Evolutionary conservation across 2,888 invertebrate species (phyloP).

Genomic region (Zaprionus lineosus): DNA sequence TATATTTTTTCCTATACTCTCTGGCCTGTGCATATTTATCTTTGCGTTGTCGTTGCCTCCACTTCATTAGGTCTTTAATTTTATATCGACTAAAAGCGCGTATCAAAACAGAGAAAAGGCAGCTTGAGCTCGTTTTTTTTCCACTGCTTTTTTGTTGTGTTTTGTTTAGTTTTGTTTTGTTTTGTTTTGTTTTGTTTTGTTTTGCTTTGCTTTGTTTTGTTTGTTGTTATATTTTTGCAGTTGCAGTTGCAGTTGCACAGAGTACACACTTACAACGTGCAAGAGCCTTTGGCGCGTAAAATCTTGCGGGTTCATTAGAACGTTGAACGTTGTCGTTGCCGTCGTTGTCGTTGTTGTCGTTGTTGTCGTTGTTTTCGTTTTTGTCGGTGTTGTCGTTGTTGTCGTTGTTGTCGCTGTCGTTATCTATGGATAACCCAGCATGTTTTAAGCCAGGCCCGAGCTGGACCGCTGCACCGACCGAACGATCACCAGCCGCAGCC

Average conservation of each 20-base stretch:
- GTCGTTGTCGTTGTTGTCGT: constrained; percentile 7
- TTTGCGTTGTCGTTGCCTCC: constrained; percentile 74
- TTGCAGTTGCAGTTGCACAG: constrained; percentile 48
- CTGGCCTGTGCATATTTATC: constrained; percentile 70
- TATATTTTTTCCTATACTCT: constrained; percentile 28
- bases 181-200: not conserved
- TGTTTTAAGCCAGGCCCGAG: not conserved
- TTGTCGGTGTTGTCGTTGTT: constrained; percentile 9
- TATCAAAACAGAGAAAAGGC: constrained; percentile 73
- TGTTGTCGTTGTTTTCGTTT: no score
- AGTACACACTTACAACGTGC: constrained; percentile 51
- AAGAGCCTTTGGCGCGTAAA: constrained; percentile 77
- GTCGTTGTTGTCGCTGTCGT: not conserved
- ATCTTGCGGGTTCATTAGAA: constrained; percentile 78
- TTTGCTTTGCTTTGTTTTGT: not conserved
- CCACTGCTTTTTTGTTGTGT: not conserved
- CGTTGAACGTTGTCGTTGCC: constrained; percentile 67
- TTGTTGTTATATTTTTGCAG: constrained; percentile 24
- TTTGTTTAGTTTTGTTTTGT: not conserved
- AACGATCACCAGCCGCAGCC: not conserved
- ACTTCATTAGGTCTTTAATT: constrained; percentile 77
- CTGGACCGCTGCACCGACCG: no score
- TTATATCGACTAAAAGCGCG: constrained; percentile 71
- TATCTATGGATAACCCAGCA: constrained; percentile 21
- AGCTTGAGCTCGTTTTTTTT: constrained; percentile 32